phyloP scores from a whole-genome alignment of 2,797 vertebrate species.

The Sitta carolinensis region DNA sequence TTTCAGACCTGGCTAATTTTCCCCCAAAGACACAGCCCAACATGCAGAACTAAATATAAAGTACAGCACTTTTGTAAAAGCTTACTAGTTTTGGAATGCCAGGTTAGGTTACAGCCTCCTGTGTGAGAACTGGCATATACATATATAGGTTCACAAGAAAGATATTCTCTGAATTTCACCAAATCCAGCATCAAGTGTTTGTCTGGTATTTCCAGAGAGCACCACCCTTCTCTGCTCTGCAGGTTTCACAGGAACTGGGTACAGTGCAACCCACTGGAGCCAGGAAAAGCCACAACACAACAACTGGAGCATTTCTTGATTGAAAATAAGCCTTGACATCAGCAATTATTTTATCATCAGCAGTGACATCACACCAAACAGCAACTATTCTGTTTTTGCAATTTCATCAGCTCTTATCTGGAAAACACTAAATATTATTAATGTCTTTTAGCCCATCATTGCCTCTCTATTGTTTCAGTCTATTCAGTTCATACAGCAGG shows the following conservation, averaged over 20 bases:
- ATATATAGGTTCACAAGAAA: accelerated
- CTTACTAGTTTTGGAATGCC: background rate
- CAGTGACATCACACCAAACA: background rate
- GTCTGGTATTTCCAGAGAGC: background rate
- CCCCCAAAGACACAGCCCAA: background rate
- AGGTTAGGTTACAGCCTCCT: background rate
- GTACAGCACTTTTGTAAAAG: background rate
- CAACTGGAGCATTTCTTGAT: background rate
- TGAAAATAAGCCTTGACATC: background rate
- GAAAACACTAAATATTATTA: background rate
- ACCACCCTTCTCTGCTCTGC: background rate
- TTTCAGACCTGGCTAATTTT: background rate
- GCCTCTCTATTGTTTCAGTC: background rate
- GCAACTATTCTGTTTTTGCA: background rate
- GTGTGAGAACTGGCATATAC: background rate
- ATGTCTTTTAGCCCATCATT: background rate
- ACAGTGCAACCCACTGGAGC: background rate
- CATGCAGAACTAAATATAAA: background rate
- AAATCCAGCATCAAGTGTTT: background rate
- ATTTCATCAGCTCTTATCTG: background rate
- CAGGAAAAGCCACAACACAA: background rate
- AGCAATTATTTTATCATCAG: background rate
- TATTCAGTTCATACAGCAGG: background rate
- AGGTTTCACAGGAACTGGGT: background rate
- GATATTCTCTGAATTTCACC: background rate